Base-by-base conservation (phyloP, 2,797 vertebrate genomes). In the Neomorphus geoffroyi region DNA sequence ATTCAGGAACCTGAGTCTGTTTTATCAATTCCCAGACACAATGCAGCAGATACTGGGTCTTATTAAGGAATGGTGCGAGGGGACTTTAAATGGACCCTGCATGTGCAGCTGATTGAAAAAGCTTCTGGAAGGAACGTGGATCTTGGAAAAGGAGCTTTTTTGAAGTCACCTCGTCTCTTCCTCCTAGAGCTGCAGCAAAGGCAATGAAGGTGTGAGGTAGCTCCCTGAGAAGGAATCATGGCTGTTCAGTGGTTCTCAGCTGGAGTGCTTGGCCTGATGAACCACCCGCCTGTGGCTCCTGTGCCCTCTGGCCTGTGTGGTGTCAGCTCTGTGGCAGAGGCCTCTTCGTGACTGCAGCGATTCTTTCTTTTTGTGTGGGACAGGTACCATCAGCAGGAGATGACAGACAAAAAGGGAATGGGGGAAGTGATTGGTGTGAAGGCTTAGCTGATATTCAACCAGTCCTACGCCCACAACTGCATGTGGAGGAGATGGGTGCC, bases 211-310 rank as follows among this genome's bases (percentile, higher is more conserved):
- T 37, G 32, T 0, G 5, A 30, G 33, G 37, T 26, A 19, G 26
- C 19, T 65, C 37, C 21, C 24, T 61, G 74, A 39, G 66, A n/a
- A 19, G 35, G 43, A 10, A 19, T 45, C 24, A 5, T 3, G 11
- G 32, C 0, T 0, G 0, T 58, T 41, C 53, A 45, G 15, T 0
- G 6, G 9, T 50, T 19, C 65, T 73, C 18, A 18, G 39, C 53
- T 33, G n/a, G 12, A 56, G 13, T 1, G 1, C 27, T 50, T 66
- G 72, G 13, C 32, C 56, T 57, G 50, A 32, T 41, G 23, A 75
- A 7, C 33, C 43, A 37, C 26, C 18, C 35, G 15, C 54, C 33
- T 39, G 17, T 35, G 28, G 5, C 32, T 88, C 18, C 35, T 18
- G 8, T 46, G n/a, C 64, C 39, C 35, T 66, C 78, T 78, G 64